These are phyloP conservation scores for Pogonophryne albipinna DNA, from an alignment of 2,797 vertebrate species.

Conservation along the genomic window DNA sequence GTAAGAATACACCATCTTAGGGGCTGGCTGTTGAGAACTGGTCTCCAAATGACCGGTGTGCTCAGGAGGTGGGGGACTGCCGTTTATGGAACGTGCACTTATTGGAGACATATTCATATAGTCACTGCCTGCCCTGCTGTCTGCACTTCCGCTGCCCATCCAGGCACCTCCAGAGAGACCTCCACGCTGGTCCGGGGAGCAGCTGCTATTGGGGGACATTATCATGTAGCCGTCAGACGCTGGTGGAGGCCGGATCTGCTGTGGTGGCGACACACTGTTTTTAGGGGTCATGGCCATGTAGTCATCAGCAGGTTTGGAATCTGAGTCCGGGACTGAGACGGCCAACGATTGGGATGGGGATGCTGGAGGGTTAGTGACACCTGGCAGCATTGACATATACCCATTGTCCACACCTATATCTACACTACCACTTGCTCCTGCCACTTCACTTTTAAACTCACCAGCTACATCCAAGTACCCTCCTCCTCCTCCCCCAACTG, in stretches of 20 bases:
- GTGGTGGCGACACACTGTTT: slow-evolving; percentile 87
- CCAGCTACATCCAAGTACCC: slow-evolving; percentile 82
- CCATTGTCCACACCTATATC: slow-evolving; percentile 80
- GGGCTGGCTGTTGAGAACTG: slow-evolving; percentile 72
- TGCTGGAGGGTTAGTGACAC: slow-evolving; percentile 80
- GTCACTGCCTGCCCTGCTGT: slow-evolving; percentile 83
- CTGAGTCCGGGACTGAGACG: slow-evolving; percentile 77
- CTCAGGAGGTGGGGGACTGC: slow-evolving; percentile 76
- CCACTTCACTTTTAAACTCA: slow-evolving; percentile 74
- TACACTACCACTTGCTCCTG: slow-evolving; percentile 48
- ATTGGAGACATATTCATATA: slow-evolving; percentile 91
- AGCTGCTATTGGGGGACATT: slow-evolving; percentile 87
- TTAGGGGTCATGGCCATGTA: slow-evolving; percentile 88
- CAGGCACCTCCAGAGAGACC: slow-evolving; percentile 78
- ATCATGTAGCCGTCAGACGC: slow-evolving; percentile 86
- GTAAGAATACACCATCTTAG: slow-evolving; percentile 87
- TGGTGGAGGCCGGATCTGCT: slow-evolving; percentile 78
- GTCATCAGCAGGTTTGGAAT: slow-evolving; percentile 82
- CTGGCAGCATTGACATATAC: slow-evolving; percentile 88
- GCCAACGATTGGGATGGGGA: slow-evolving; percentile 77
- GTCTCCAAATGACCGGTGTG: slow-evolving; percentile 64
- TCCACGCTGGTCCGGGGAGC: slow-evolving; percentile 83
- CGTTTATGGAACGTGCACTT: slow-evolving; percentile 80
- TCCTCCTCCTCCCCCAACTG: slow-evolving; percentile 58
- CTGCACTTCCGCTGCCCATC: slow-evolving; percentile 81